Evolutionary conservation across 2,797 vertebrate genomes (phyloP).

Genomic region (Ambastaia sidthimunki): DNA sequence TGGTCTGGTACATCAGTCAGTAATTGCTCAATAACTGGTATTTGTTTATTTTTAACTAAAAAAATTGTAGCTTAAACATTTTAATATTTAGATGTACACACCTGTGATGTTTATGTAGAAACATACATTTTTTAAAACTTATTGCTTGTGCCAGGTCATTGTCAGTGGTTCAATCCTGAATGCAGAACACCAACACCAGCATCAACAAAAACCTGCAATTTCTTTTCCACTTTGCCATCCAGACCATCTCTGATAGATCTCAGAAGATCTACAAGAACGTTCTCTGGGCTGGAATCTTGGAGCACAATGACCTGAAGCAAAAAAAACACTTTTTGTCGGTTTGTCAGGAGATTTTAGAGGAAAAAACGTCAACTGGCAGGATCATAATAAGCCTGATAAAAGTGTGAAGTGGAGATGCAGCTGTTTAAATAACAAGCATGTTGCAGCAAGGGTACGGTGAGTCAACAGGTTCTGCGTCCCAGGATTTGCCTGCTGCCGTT

Average conservation of each 20-base stretch:
- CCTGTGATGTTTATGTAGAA: neutral
- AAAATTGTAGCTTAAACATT: slow-evolving; percentile 2
- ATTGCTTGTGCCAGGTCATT: neutral
- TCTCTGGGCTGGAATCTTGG: neutral
- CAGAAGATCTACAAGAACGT: neutral
- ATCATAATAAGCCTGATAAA: slow-evolving; percentile 56
- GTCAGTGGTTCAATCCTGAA: neutral
- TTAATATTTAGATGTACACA: neutral
- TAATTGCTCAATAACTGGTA: too few species aligned
- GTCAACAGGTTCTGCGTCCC: slow-evolving; percentile 61
- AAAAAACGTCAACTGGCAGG: slow-evolving; percentile 54
- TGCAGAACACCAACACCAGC: neutral
- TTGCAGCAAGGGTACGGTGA: slow-evolving; percentile 58
- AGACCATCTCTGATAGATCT: neutral
- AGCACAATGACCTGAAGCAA: neutral
- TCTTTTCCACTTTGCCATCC: neutral
- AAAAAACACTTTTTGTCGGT: slow-evolving; percentile 44
- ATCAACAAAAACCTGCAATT: neutral
- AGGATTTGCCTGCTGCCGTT: slow-evolving; percentile 60
- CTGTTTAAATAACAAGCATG: slow-evolving; percentile 62
- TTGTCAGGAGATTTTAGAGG: slow-evolving; percentile 36
- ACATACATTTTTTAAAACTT: neutral
- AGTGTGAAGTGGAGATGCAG: slow-evolving; percentile 61
- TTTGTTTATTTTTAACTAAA: neutral
- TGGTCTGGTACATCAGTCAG: too few species aligned